Evolutionary conservation across 2,888 invertebrate species (phyloP), one percentile per base, ranked within the genome.

Genomic region (Priapulus caudatus): DNA sequence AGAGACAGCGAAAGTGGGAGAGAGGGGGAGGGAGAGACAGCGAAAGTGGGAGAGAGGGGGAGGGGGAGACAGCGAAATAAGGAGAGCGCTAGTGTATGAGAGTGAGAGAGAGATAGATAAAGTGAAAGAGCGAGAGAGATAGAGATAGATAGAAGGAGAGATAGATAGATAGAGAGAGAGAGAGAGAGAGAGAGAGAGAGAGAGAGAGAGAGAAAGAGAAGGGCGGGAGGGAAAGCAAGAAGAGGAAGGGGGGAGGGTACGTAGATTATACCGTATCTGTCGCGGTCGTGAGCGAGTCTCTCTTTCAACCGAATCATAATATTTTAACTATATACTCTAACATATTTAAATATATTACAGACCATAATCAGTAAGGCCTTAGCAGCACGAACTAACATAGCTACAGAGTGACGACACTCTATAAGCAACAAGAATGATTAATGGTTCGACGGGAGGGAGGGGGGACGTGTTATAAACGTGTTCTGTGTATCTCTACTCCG

Each of bases 71-170:
- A n/a, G n/a, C 10, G 33, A 33, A 33, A n/a, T 10, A 33, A n/a
- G 10, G 18, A 16, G 5, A 48, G 48, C 10, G 15, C 15, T 24
- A 5, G 44, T n/a, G 5, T 15, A 22, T 49, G 50, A 50, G 1
- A n/a, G 48, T 49, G 50, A 48, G n/a, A 18, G 19, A 50, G 50
- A 50, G n/a, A 15, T n/a, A 50, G 49, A 49, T 10, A 48, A 22
- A 50, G 1, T 49, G n/a, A 48, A 15, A 50, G 50, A 48, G 15
- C 15, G 48, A 48, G 50, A 48, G 18, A 18, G 48, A 49, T 16
- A 48, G 48, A 48, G 48, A 49, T 46, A 48, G 48, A 48, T 5
- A 48, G 48, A 50, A 19, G 21, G 48, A 50, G 49, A 49, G 48
- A 48, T 15, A 49, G 48, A 49, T 15, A 48, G 15, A 50, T 46